Percentiles rank a stretch among this genome's conserved stretches.
Conservation (phyloP, 2,888 invertebrate genomes). For the Oligia strigilis region DNA sequence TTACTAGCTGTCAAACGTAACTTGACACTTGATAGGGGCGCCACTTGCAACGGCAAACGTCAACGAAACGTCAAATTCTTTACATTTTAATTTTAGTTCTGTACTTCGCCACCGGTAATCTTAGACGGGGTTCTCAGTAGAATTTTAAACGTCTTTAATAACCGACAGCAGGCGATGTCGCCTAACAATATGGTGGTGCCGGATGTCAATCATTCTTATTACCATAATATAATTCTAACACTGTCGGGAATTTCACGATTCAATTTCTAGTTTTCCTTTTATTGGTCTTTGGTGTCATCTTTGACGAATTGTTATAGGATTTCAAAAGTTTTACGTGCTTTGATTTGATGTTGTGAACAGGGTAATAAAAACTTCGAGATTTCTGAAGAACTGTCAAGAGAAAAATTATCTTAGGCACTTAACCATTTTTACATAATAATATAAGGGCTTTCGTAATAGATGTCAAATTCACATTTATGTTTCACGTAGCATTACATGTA, state of each 20-base stretch:
- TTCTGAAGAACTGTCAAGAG: background rate
- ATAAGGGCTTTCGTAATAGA: too few species aligned
- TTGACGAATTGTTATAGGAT: slow-evolving; percentile 31
- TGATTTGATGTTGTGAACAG: background rate
- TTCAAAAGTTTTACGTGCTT: slow-evolving; percentile 9
- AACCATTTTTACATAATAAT: background rate
- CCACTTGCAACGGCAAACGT: slow-evolving; percentile 30
- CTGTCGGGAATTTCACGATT: slow-evolving; percentile 68
- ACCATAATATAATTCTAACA: slow-evolving; percentile 79
- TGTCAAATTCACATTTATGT: background rate
- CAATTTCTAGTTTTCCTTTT: slow-evolving; percentile 60
- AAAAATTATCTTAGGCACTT: background rate
- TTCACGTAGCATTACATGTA: background rate
- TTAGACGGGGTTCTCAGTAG: slow-evolving; percentile 46
- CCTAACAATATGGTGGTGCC: slow-evolving; percentile 77
- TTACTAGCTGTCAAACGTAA: slow-evolving; percentile 41
- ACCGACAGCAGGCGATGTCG: slow-evolving; percentile 71
- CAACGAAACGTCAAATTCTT: slow-evolving; percentile 39
- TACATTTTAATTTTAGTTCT: slow-evolving; percentile 28
- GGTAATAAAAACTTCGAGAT: slow-evolving; percentile 18
- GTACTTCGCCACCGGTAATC: background rate
- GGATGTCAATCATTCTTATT: slow-evolving; percentile 81
- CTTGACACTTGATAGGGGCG: slow-evolving; percentile 37
- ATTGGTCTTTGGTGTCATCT: slow-evolving; percentile 24
- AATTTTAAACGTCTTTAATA: slow-evolving; percentile 78